Conservation (phyloP, 2,888 invertebrate species). For the Hypolimnas misippus region DNA sequence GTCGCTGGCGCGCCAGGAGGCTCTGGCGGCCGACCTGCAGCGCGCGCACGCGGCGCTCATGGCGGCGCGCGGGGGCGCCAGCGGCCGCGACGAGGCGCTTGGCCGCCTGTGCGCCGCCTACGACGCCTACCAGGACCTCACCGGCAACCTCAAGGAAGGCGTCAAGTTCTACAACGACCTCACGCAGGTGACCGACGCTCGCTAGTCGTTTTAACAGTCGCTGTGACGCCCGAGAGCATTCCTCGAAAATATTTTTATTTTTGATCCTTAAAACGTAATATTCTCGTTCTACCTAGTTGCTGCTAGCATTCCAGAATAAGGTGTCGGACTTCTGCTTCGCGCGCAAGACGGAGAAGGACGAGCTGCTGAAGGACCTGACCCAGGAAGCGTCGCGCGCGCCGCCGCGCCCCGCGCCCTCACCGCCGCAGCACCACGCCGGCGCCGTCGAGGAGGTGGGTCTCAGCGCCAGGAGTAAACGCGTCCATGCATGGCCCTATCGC, state of each 20-base stretch:
- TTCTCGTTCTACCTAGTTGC: constrained; percentile 71
- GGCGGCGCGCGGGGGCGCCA: constrained; percentile 86
- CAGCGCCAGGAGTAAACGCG: too few relatives aligned
- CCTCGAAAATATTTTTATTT: too few relatives aligned
- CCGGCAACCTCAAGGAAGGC: constrained; percentile 96
- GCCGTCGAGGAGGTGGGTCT: constrained; percentile 48
- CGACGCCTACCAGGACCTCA: constrained; percentile 96
- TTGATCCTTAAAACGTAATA: neutral
- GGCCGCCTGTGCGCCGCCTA: constrained; percentile 94
- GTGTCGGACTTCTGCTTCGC: constrained; percentile 99
- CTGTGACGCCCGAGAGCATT: too few relatives aligned
- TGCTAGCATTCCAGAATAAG: constrained; percentile 98
- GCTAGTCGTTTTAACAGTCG: too few relatives aligned
- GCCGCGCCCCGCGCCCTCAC: constrained; percentile 69
- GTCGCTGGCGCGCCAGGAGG: constrained; percentile 87
- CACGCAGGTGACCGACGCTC: constrained; percentile 64
- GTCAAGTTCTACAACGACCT: constrained; percentile 97
- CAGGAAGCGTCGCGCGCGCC: constrained; percentile 89
- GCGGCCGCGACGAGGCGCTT: constrained; percentile 90
- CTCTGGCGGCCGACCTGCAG: constrained; percentile 55
- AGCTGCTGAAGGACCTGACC: constrained; percentile 96
- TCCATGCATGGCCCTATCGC: too few relatives aligned
- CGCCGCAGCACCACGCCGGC: constrained; percentile 52
- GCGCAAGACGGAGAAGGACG: constrained; percentile 99
- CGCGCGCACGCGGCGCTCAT: constrained; percentile 82